These are phyloP conservation scores for Eulithis prunata DNA, from an alignment of 2,888 invertebrate genomes.

Conservation along the genomic window DNA sequence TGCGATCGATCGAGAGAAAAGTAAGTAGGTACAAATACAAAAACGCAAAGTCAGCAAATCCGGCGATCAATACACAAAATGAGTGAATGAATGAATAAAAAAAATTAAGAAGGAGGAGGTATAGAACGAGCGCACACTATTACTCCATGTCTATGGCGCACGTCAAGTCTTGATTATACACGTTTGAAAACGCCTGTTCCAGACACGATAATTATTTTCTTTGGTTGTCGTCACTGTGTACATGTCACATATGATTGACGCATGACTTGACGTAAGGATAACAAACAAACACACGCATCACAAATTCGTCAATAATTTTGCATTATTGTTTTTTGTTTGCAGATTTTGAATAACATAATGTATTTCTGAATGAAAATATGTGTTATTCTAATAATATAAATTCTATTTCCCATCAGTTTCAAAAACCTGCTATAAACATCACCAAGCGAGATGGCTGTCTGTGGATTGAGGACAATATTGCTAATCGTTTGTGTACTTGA, in stretches of 20 bases:
- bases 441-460: slow-evolving; percentile 72
- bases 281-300: no score
- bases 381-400: slow-evolving; percentile 19
- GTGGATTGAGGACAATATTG: slow-evolving; percentile 74
- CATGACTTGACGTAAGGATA: no score
- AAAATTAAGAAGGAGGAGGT: no score
- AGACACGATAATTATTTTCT: no score
- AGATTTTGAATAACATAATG: no score
- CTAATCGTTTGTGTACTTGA: slow-evolving; percentile 77
- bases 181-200: no score
- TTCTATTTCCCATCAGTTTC: slow-evolving; percentile 10
- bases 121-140: no score
- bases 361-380: slow-evolving; percentile 38
- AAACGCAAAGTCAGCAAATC: slow-evolving; percentile 27
- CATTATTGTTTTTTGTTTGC: slow-evolving; percentile 3
- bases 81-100: slow-evolving; percentile 3
- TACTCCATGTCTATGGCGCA: no score
- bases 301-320: no score
- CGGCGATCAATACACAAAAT: slow-evolving; percentile 43
- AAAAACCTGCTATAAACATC: slow-evolving; percentile 26
- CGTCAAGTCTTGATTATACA: no score
- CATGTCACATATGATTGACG: background rate
- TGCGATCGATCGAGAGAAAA: background rate
- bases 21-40: slow-evolving; percentile 1
- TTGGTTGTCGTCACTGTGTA: background rate